A percentile compares a stretch with the other conserved stretches of the same genome.
These are phyloP conservation scores for Poecile montanus DNA, from an alignment of 2,797 vertebrate genomes.

Conservation along the genomic window DNA sequence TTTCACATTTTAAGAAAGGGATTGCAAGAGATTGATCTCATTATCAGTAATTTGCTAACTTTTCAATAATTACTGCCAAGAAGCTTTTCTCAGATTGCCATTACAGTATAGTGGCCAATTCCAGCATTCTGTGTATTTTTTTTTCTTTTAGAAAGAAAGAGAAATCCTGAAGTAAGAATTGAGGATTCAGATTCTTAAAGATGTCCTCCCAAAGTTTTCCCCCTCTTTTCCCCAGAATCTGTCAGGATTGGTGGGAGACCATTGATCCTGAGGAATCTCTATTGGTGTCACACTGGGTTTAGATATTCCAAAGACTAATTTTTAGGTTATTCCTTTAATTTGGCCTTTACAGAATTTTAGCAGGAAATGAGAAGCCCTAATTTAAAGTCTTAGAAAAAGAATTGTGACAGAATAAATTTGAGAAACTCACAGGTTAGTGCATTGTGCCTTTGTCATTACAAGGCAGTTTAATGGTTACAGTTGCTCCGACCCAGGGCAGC, in stretches of 20 bases:
- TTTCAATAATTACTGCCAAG: not conserved
- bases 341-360: not conserved
- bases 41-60: not conserved
- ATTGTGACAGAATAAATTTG: not conserved
- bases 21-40: not conserved
- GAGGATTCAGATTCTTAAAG: not conserved
- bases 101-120: not conserved
- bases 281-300: not conserved
- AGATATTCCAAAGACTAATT: not conserved
- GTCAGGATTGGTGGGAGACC: not conserved
- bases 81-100: not conserved
- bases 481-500: not conserved
- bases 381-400: not conserved
- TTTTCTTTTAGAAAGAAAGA: not conserved
- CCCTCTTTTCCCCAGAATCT: not conserved
- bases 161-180: not conserved
- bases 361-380: not conserved
- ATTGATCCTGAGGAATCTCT: not conserved
- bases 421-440: not conserved
- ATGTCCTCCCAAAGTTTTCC: not conserved
- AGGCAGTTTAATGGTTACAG: not conserved
- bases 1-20: not conserved
- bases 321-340: not conserved
- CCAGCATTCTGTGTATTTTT: not conserved
- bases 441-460: not conserved